A percentile compares a stretch with the other conserved stretches of the same genome.
These are phyloP conservation scores for Neodontobutis hainanensis DNA, from an alignment of 2,113 vertebrate species.

Conservation along the genomic window DNA sequence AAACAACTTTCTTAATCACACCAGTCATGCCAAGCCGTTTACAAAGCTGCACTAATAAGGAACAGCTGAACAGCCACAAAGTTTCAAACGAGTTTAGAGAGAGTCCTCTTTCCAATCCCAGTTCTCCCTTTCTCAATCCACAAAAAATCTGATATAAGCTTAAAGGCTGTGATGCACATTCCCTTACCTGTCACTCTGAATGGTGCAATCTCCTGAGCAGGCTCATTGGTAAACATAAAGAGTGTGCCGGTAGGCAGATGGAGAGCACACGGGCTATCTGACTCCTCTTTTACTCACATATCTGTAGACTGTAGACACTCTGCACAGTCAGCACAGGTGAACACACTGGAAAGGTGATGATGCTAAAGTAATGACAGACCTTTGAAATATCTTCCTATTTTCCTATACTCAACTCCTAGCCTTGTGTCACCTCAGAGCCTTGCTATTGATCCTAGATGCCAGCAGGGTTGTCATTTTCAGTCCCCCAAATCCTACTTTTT, in stretches of 20 bases:
- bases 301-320: constrained; percentile 18
- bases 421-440: constrained; percentile 3
- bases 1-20: not conserved
- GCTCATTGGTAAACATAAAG: constrained; percentile 62
- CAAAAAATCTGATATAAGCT: constrained; percentile 12
- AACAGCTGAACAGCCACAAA: constrained; percentile 3
- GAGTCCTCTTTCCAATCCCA: not conserved
- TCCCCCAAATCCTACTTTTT: constrained; percentile 16
- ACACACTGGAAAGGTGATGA: constrained; percentile 27
- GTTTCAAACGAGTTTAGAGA: not conserved
- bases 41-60: constrained; percentile 14
- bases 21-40: not conserved
- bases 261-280: constrained; percentile 48
- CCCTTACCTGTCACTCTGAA: constrained; percentile 33
- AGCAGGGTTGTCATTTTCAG: constrained; percentile 15
- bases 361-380: constrained; percentile 27
- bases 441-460: constrained; percentile 8
- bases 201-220: constrained; percentile 19
- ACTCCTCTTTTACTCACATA: constrained; percentile 27
- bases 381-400: not conserved
- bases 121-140: constrained; percentile 1
- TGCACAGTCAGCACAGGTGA: constrained; percentile 28
- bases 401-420: not conserved
- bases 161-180: constrained; percentile 19
- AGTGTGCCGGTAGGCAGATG: constrained; percentile 35